These are phyloP conservation scores for Gobiocypris rarus DNA, from an alignment of 2,113 vertebrate genomes.

Conservation along the genomic window DNA sequence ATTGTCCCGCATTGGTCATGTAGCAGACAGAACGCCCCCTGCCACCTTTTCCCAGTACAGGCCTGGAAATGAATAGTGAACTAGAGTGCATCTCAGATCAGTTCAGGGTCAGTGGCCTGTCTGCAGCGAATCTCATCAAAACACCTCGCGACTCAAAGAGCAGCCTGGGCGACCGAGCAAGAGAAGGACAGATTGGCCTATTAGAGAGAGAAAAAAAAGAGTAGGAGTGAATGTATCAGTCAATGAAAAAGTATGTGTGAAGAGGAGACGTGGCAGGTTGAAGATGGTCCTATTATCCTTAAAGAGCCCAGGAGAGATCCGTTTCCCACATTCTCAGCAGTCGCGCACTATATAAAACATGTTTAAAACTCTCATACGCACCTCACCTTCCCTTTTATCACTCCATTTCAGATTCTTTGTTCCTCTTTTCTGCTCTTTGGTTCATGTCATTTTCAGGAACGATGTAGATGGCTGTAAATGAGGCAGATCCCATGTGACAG, in stretches of 20 bases:
- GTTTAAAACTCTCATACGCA: slow-evolving; percentile 43
- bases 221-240: slow-evolving; percentile 35
- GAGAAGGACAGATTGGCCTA: slow-evolving; percentile 33
- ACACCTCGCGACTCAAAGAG: slow-evolving; percentile 25
- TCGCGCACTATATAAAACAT: slow-evolving; percentile 44
- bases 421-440: slow-evolving; percentile 51
- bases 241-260: slow-evolving; percentile 45
- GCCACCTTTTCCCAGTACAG: slow-evolving; percentile 13
- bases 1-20: slow-evolving; percentile 30
- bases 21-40: neutral
- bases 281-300: slow-evolving; percentile 51
- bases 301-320: slow-evolving; percentile 30
- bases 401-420: slow-evolving; percentile 34
- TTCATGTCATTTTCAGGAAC: slow-evolving; percentile 53
- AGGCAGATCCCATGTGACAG: slow-evolving; percentile 68
- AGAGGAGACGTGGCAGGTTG: slow-evolving; percentile 47
- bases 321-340: slow-evolving; percentile 6
- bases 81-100: slow-evolving; percentile 42
- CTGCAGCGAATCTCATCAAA: slow-evolving; percentile 29
- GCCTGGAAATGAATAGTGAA: slow-evolving; percentile 27
- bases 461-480: slow-evolving; percentile 59
- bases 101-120: slow-evolving; percentile 28
- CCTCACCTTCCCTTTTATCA: slow-evolving; percentile 30
- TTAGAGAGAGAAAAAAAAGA: slow-evolving; percentile 6
- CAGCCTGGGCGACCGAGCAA: neutral